Conservation (phyloP, 2,797 vertebrate genomes). For the Brachyalestes nurse region DNA sequence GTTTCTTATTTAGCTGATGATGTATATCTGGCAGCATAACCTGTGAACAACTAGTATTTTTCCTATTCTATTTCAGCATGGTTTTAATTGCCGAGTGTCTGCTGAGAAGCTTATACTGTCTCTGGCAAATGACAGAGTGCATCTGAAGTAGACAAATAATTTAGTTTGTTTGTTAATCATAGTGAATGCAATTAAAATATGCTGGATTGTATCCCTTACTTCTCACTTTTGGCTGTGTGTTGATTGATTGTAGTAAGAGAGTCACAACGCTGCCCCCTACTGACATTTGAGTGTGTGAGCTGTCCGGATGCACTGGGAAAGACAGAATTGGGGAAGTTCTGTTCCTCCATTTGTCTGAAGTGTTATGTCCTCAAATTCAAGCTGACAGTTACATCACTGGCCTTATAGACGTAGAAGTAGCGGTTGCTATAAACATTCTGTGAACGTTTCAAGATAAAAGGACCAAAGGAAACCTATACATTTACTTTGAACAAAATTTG, state of each 20-base stretch:
- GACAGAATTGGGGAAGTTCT: not conserved
- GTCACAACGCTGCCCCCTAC: slow-evolving; percentile 28
- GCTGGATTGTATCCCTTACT: slow-evolving; percentile 1
- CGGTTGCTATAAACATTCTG: too few species aligned
- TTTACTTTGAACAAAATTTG: too few species aligned
- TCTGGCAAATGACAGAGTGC: not conserved
- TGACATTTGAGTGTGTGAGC: slow-evolving; percentile 13
- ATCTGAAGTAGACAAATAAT: not conserved
- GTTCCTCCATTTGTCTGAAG: too few species aligned
- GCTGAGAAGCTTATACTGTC: not conserved
- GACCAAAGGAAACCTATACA: too few species aligned
- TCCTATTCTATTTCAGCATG: not conserved
- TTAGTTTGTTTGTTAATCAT: not conserved
- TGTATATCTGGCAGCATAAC: not conserved
- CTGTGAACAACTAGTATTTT: not conserved
- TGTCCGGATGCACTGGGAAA: not conserved
- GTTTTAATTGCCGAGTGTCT: slow-evolving; percentile 1
- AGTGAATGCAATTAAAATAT: not conserved
- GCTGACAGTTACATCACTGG: too few species aligned
- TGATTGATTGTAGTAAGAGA: slow-evolving; percentile 22
- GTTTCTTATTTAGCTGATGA: not conserved
- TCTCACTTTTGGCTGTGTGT: slow-evolving; percentile 1
- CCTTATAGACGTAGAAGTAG: too few species aligned
- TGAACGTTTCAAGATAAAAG: too few species aligned
- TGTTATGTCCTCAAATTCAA: too few species aligned